phyloP scores from a whole-genome alignment of 2,113 vertebrate species.

The Catharus fuscescens region DNA sequence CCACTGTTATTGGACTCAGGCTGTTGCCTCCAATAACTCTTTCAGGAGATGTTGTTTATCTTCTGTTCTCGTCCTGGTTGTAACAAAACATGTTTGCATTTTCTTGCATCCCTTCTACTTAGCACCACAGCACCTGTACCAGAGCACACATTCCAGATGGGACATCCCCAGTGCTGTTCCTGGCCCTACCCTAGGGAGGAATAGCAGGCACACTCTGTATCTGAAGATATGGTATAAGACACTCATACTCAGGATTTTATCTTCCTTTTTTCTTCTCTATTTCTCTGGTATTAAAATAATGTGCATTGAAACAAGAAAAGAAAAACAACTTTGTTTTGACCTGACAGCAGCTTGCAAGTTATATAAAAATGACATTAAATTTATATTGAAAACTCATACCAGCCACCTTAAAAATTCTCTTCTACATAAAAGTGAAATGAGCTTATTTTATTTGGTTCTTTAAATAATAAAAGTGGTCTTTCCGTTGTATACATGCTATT shows the following conservation, averaged over 20 bases:
- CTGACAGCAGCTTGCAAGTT: neutral
- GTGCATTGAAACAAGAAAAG: neutral
- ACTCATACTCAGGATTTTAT: neutral
- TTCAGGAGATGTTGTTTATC: neutral
- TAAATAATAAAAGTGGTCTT: neutral
- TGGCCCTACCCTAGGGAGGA: neutral
- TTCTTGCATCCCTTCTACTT: neutral
- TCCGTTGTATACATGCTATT: neutral
- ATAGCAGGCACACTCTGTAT: neutral
- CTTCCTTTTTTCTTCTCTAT: neutral
- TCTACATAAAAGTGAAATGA: neutral
- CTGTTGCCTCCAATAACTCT: neutral
- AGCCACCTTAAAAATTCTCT: neutral
- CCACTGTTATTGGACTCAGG: neutral
- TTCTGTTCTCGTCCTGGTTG: neutral
- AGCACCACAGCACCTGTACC: neutral
- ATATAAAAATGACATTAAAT: neutral
- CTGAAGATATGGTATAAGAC: neutral
- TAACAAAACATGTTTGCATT: neutral
- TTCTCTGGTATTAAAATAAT: neutral
- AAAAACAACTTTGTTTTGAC: neutral
- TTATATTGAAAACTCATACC: neutral
- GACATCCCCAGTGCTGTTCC: neutral
- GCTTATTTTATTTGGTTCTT: neutral
- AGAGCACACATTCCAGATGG: neutral